A percentile compares a stretch with the other conserved stretches of the same genome.
phyloP scores from a whole-genome alignment of 2,888 invertebrate genomes.

The Ptychoptera contaminata region DNA sequence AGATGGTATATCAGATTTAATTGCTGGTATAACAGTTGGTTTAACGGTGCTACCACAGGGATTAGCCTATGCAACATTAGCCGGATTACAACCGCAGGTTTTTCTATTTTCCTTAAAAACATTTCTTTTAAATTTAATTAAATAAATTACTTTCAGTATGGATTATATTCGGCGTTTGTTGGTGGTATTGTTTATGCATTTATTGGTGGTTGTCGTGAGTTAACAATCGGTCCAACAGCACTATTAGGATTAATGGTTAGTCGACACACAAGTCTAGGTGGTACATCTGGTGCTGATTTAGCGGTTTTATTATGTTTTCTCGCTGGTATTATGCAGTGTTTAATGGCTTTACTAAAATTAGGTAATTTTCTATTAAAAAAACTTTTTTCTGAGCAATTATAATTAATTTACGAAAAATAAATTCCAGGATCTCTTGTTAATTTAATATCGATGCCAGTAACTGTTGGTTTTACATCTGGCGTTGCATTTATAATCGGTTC shows the following conservation, averaged over 20 bases:
- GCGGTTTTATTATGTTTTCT: constrained; percentile 72
- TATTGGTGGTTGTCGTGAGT: constrained; percentile 78
- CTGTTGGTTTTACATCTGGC: constrained; percentile 80
- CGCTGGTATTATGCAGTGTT: constrained; percentile 61
- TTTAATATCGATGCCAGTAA: constrained; percentile 80
- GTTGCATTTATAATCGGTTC: constrained; percentile 81
- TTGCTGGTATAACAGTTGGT: constrained; percentile 86
- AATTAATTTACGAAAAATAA: constrained; percentile 3
- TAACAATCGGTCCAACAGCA: constrained; percentile 86
- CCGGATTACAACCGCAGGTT: constrained; percentile 74
- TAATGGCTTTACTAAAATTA: constrained; percentile 68
- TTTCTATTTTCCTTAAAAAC: background rate
- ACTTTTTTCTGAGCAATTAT: background rate
- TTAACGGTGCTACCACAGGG: constrained; percentile 88
- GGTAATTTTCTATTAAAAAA: constrained; percentile 31
- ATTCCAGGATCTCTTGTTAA: constrained; percentile 68
- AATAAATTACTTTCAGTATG: constrained; percentile 53
- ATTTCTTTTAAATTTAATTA: background rate
- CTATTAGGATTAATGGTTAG: constrained; percentile 83
- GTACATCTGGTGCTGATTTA: constrained; percentile 46
- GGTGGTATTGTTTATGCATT: constrained; percentile 85
- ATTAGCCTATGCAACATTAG: constrained; percentile 79
- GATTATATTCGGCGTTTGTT: constrained; percentile 86
- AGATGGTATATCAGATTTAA: constrained; percentile 65
- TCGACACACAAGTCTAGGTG: constrained; percentile 33